Evolutionary conservation across 2,113 vertebrate species (phyloP), one percentile per base, ranked within the genome.

Genomic region (Cynocephalus volans): DNA sequence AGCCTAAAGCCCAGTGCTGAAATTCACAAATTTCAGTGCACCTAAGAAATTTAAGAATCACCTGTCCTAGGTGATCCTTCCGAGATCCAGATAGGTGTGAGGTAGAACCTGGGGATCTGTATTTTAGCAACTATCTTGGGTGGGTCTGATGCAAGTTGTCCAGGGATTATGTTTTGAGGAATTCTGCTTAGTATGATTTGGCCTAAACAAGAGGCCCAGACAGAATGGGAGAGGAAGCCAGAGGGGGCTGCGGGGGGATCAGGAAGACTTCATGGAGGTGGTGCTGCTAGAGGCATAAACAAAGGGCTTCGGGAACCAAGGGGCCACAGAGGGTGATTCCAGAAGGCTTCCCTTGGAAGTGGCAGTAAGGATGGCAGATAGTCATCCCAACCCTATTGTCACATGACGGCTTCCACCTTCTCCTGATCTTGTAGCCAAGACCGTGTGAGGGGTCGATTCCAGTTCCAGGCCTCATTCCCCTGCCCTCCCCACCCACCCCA

Each of bases 381-480:
- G 69, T 76, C 89, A 41, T 10, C 75, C 24, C 19, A 41, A 60
- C 45, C 4, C 5, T 18, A 26, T 8, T 12, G 28, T 52, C 76
- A 14, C 33, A 2, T 15, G 1, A 19, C 0, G 2, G 62, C 31
- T 72, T 36, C 82, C 12, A 1, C 18, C 45, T 3, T n/a, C 45
- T 79, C 54, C 64, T 9, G 48, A 60, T n/a, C 62, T 52, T 26
- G 2, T 1, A 48, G 73, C 67, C 19, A 1, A 12, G 41, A 58
- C 13, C 6, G 13, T 2, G 41, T 41, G 41, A 3, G 24, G 60
- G 2, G 26, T n/a, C 10, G 4, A 0, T 15, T 12, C 14, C n/a
- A 81, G 45, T 18, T 18, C 36, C 31, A 12, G 80, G 33, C 9
- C 31, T 45, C 31, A 8, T 56, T 93, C 13, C 36, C 26, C 84